Evolutionary conservation across 1,140 invertebrate species (phyloP).

Genomic region (Megathymus violae): DNA sequence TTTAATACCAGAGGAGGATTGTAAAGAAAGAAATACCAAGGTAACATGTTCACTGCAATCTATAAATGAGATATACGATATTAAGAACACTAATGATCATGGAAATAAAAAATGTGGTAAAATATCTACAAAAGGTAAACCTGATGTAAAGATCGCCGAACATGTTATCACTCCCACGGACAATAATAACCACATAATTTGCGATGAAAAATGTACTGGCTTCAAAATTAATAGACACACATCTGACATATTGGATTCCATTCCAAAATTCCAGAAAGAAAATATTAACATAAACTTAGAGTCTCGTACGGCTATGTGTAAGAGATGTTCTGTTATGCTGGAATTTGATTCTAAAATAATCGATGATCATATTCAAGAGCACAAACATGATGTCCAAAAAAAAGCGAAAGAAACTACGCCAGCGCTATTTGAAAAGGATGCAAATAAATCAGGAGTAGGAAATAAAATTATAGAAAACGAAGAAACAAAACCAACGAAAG

Average conservation of each 20-base stretch:
- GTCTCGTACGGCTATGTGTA: constrained; percentile 37
- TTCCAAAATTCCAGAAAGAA: constrained; percentile 38
- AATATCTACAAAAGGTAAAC: too few species aligned
- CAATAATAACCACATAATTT: neutral
- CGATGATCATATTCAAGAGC: constrained; percentile 44
- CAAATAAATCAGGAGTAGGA: constrained; percentile 34
- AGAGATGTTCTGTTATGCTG: constrained; percentile 41
- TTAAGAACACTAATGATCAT: constrained; percentile 6
- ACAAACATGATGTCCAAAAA: constrained; percentile 24
- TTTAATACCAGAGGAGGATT: neutral
- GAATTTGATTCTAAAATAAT: constrained; percentile 38
- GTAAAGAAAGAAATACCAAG: neutral
- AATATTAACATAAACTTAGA: constrained; percentile 42
- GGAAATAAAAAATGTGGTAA: too few species aligned
- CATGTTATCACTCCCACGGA: too few species aligned
- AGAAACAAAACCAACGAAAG: neutral
- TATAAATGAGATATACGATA: constrained; percentile 11
- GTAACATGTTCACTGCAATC: neutral
- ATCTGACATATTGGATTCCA: constrained; percentile 27
- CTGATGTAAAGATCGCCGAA: too few species aligned
- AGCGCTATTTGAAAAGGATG: constrained; percentile 27
- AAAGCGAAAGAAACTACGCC: neutral
- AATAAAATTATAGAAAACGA: neutral
- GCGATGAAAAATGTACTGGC: constrained; percentile 1
- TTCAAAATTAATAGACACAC: too few species aligned